Evolutionary conservation across 2,113 vertebrate genomes (phyloP).

Genomic region (Athene cunicularia): DNA sequence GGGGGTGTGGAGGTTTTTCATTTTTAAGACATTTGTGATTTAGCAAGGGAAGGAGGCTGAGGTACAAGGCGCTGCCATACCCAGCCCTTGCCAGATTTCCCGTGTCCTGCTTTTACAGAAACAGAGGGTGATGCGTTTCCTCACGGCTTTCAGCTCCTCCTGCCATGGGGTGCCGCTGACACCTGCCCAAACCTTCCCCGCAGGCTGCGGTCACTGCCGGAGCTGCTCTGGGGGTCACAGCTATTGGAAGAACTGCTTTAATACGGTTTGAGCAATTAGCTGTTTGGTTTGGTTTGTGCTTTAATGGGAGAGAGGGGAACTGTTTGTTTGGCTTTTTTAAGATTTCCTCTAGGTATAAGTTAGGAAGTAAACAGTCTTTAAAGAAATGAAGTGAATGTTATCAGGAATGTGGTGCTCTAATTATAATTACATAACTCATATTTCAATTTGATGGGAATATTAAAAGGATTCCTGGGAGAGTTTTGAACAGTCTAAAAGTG

Average conservation of each 20-base stretch:
- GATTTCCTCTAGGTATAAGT: not conserved
- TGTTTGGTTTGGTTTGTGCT: not conserved
- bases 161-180: not conserved
- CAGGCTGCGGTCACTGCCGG: not conserved
- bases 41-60: not conserved
- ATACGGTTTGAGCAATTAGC: not conserved
- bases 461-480: constrained; percentile 68
- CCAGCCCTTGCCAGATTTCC: not conserved
- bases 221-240: not conserved
- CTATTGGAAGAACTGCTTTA: not conserved
- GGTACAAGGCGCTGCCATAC: not conserved
- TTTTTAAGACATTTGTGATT: not conserved
- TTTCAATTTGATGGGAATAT: constrained; percentile 72
- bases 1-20: not conserved
- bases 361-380: constrained; percentile 16
- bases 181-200: not conserved
- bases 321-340: not conserved
- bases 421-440: constrained; percentile 61
- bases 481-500: constrained; percentile 42
- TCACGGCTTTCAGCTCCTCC: not conserved
- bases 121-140: not conserved
- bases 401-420: constrained; percentile 50
- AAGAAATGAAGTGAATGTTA: constrained; percentile 1
- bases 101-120: not conserved
- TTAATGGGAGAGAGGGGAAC: not conserved